Base-by-base conservation (phyloP, 1,140 invertebrate species). In the Drosophila pallidifrons region DNA sequence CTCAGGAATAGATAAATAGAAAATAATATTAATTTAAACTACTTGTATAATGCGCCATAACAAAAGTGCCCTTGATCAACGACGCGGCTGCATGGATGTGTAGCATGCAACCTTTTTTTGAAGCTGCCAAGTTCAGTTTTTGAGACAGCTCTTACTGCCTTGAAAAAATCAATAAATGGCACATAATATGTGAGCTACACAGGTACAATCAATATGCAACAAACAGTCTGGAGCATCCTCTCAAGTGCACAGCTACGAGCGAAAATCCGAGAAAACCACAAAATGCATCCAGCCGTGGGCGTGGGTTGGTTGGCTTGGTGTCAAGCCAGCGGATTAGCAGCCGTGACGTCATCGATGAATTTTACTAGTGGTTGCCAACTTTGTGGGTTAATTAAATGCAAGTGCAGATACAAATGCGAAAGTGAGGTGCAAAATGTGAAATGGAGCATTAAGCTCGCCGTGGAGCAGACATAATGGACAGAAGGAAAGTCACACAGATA, bases 161-260 rank as follows among this genome's bases (percentile, higher is more conserved):
- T 74, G 67, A 73, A 87, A 87, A 87, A 87, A 87, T 87, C 83
- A 78, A 87, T 88, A 81, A 20, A 32, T 63, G 70, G 20, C 43
- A 51, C 61, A 75, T 16, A 61, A 69, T 54, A 71, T 76, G 69
- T 46, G 13, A 25, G 35, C n/a, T 46, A 49, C 11, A 51, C n/a
- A 59, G 70, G 58, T 66, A 35, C 54, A 54, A 63, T 73, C 69
- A 61, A 76, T 73, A 67, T 57, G 70, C 64, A 38, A 10, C 35
- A 38, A 7, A 7, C 38, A 2, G 10, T 51, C 5, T 20, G 16
- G 65, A 52, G 60, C 70, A 86, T 72, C 76, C 82, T 61, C 54
- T 87, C 76, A 88, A 87, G 82, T 87, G 82, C 30, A 7, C 8
- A 25, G 30, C 47, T 41, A 13, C 13, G 38, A 20, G 32, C 20